phyloP scores from a whole-genome alignment of 1,140 invertebrate genomes.

The Planococcus citri region DNA sequence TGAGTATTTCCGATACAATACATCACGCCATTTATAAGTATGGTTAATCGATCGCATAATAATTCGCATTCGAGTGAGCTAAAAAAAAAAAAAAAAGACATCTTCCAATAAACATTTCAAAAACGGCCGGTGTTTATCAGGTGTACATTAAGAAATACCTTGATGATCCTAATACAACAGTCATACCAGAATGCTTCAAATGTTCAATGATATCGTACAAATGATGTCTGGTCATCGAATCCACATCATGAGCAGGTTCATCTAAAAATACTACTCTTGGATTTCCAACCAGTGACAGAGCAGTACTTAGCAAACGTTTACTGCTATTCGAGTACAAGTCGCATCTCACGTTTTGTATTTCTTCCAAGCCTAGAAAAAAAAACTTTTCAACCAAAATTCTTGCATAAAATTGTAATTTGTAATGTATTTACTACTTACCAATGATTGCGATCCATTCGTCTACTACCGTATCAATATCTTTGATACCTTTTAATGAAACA shows the following conservation, averaged over 20 bases:
- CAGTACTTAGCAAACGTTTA: constrained; percentile 86
- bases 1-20: constrained; percentile 38
- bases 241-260: constrained; percentile 68
- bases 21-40: constrained; percentile 70
- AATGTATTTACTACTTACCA: too few relatives aligned
- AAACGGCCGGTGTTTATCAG: too few relatives aligned
- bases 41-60: constrained; percentile 66
- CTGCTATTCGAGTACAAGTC: constrained; percentile 66
- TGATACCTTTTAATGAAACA: too few relatives aligned
- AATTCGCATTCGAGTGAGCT: constrained; percentile 52
- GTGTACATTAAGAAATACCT: constrained; percentile 32
- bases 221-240: constrained; percentile 58
- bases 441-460: too few relatives aligned
- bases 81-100: constrained; percentile 3
- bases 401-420: too few relatives aligned
- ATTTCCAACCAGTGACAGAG: constrained; percentile 80
- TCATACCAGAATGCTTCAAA: constrained; percentile 35
- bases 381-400: too few relatives aligned
- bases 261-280: constrained; percentile 78
- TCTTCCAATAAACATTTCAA: too few relatives aligned
- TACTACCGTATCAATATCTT: too few relatives aligned
- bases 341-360: constrained; percentile 25
- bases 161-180: constrained; percentile 34
- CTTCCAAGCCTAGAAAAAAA: constrained; percentile 26
- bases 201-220: constrained; percentile 62